Evolutionary conservation across 2,797 vertebrate genomes (phyloP), one percentile per base, ranked within the genome.

Genomic region (Sebastes miniatus): DNA sequence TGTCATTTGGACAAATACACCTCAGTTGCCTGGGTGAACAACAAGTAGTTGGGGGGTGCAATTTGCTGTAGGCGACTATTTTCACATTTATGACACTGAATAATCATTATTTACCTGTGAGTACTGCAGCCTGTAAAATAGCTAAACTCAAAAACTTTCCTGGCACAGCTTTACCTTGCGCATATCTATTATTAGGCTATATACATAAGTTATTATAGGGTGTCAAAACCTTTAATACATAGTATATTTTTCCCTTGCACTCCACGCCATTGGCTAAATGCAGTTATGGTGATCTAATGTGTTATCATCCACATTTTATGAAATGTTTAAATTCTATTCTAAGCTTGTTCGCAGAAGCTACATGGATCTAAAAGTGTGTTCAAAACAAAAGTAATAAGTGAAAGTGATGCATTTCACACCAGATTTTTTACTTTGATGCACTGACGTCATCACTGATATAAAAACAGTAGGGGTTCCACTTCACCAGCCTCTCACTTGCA

Each of bases 1-100:
- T 72, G 67, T 79, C 58, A 84, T 90, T 68, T 87, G 50, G 29
- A 81, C 66, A 87, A 81, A 89, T 71, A 50, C 3, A 79, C 36
- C 22, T 43, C 77, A 66, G 2, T 61, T 69, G 79, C 66, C 22
- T 80, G 56, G 34, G 57, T 39, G 36, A 64, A 77, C 79, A 87
- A 39, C 81, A 83, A 69, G 73, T 80, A 70, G 57, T 20, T 25
- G 25, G 12, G 9, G 4, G 31, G 10, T 57, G 52, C 34, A 52
- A 72, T 47, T 62, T 54, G 14, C 39, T 66, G 10, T 11, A 27
- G 10, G 9, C 52, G 10, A n/a, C 1, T 58, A 34, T 70, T 58
- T 69, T 58, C 1, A 69, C 69, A 54, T 79, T 64, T 47, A 39
- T 66, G 25, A 25, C 24, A 34, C 22, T 25, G 25, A 2, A 67